phyloP scores from a whole-genome alignment of 2,113 vertebrate species.

The Tragelaphus buxtoni region DNA sequence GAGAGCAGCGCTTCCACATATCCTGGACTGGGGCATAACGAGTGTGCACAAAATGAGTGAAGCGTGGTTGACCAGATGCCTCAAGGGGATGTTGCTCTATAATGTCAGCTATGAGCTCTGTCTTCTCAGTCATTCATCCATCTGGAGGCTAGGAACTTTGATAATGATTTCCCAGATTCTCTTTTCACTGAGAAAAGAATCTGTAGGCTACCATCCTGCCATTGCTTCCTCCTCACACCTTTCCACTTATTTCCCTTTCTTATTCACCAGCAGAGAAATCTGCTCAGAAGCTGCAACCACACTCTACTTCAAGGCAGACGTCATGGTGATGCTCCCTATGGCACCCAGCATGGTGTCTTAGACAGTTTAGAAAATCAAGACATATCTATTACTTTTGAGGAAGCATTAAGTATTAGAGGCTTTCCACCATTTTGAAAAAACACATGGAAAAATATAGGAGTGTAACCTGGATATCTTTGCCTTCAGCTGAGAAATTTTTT shows the following conservation, averaged over 20 bases:
- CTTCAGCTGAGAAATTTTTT: not conserved
- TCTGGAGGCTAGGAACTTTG: not conserved
- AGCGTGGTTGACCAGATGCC: not conserved
- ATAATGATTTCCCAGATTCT: not conserved
- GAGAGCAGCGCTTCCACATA: not conserved
- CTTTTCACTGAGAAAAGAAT: not conserved
- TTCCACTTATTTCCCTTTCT: not conserved
- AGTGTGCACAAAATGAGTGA: not conserved
- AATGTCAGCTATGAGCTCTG: not conserved
- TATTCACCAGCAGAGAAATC: not conserved
- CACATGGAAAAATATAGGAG: not conserved
- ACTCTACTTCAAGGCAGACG: not conserved
- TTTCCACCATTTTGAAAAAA: slow-evolving; percentile 1
- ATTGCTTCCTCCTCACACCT: not conserved
- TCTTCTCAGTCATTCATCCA: not conserved
- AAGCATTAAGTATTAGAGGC: not conserved
- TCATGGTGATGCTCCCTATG: not conserved
- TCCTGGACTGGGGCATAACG: not conserved
- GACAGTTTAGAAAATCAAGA: not conserved
- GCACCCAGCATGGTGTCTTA: not conserved
- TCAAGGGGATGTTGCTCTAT: not conserved
- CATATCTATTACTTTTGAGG: not conserved
- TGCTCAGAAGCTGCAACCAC: not conserved
- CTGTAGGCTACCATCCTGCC: not conserved
- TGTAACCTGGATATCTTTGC: not conserved